Percentiles rank a stretch among this genome's conserved stretches.
Conservation (phyloP, 1,140 invertebrate species). For the Euschistus heros region DNA sequence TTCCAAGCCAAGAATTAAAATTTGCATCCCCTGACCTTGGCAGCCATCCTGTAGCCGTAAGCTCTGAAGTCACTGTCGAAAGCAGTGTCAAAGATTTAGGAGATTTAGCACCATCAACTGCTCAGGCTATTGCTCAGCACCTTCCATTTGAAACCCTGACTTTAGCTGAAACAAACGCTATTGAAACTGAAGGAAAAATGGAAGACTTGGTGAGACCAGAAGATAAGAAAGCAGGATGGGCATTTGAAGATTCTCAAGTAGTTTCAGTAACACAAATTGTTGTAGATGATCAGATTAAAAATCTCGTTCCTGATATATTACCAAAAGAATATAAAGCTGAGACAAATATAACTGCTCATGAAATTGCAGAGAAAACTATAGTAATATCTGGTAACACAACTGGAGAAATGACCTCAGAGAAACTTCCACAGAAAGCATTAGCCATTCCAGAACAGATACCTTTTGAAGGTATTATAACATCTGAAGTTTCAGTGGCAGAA, state of each 20-base stretch:
- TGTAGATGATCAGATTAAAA: constrained; percentile 26
- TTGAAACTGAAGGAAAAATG: constrained; percentile 30
- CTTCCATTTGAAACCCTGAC: constrained; percentile 34
- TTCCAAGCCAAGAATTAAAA: constrained; percentile 27
- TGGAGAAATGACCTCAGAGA: constrained; percentile 16
- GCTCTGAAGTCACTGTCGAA: constrained; percentile 35
- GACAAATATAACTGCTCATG: constrained; percentile 38
- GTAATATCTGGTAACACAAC: constrained; percentile 24
- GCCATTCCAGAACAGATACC: constrained; percentile 27
- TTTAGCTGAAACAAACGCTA: constrained; percentile 31
- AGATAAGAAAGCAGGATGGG: constrained; percentile 29
- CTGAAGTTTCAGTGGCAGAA: constrained; percentile 25
- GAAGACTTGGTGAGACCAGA: constrained; percentile 24
- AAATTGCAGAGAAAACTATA: constrained; percentile 40
- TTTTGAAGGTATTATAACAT: constrained; percentile 27
- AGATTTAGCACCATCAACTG: constrained; percentile 27
- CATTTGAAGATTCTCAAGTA: constrained; percentile 30
- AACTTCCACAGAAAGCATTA: constrained; percentile 17
- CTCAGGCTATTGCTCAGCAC: constrained; percentile 34
- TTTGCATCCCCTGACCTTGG: constrained; percentile 24
- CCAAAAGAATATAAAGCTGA: constrained; percentile 32
- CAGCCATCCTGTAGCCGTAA: constrained; percentile 29
- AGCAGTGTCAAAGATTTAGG: constrained; percentile 33
- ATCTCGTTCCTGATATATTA: constrained; percentile 21
- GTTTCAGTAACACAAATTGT: constrained; percentile 31